These are phyloP conservation scores for Maccullochella peelii DNA, from an alignment of 2,113 vertebrate species.

Conservation along the genomic window DNA sequence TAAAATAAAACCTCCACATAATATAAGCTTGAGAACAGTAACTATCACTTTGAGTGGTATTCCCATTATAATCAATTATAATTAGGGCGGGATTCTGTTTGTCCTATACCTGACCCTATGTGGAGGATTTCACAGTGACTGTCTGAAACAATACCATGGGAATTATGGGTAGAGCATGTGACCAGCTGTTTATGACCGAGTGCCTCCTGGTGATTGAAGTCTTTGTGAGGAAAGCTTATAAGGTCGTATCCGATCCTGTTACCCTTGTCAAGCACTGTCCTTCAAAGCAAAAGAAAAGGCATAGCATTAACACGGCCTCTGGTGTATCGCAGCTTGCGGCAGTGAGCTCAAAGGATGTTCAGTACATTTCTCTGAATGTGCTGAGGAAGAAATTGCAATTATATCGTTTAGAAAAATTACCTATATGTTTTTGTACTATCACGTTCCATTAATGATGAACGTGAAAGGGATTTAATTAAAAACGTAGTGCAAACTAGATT, in stretches of 20 bases:
- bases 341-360: not conserved
- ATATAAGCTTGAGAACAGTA: slow-evolving; percentile 7
- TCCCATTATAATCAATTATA: slow-evolving; percentile 2
- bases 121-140: slow-evolving; percentile 47
- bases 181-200: slow-evolving; percentile 59
- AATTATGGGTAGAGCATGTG: slow-evolving; percentile 61
- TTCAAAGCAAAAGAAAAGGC: slow-evolving; percentile 39
- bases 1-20: not conserved
- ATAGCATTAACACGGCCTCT: slow-evolving; percentile 2
- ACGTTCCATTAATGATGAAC: not conserved
- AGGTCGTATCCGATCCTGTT: slow-evolving; percentile 61
- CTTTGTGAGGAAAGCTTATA: slow-evolving; percentile 66
- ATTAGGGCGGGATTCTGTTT: slow-evolving; percentile 7
- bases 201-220: slow-evolving; percentile 66
- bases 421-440: not conserved
- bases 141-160: slow-evolving; percentile 56
- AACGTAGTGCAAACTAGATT: not conserved
- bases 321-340: not conserved
- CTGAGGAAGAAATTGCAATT: not conserved
- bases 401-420: not conserved
- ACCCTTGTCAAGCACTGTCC: slow-evolving; percentile 61
- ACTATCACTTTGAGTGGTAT: not conserved
- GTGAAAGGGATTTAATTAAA: not conserved
- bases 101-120: slow-evolving; percentile 51
- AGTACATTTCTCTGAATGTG: not conserved